These are phyloP conservation scores for Galendromus occidentalis DNA, from an alignment of 1,140 invertebrate species.

Conservation along the genomic window DNA sequence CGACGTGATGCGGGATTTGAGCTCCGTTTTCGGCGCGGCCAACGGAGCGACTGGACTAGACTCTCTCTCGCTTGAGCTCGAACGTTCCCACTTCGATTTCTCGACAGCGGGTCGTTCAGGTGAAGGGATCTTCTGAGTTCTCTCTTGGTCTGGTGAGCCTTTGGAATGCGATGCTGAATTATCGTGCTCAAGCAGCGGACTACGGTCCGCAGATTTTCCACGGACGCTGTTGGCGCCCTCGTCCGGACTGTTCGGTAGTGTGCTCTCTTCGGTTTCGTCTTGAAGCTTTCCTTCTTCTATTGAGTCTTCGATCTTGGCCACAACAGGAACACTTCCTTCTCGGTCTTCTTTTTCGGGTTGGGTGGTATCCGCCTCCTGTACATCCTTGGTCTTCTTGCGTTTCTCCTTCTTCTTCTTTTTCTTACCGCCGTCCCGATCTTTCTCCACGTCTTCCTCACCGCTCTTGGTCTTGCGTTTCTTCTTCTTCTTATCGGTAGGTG, in stretches of 20 bases:
- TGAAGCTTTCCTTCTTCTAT: neutral
- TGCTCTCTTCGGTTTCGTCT: too few species aligned
- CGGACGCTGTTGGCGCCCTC: too few species aligned
- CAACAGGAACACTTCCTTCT: slow-evolving; percentile 1
- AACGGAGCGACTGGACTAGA: neutral
- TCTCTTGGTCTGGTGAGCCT: too few species aligned
- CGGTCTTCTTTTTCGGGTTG: slow-evolving; percentile 5
- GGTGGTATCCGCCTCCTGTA: slow-evolving; percentile 5
- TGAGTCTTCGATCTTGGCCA: slow-evolving; percentile 6
- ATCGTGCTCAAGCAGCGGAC: too few species aligned
- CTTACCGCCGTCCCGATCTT: neutral
- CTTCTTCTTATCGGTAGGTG: neutral
- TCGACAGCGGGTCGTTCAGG: neutral
- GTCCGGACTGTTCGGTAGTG: too few species aligned
- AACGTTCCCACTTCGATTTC: slow-evolving; percentile 8
- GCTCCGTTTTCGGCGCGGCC: neutral
- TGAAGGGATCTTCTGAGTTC: neutral
- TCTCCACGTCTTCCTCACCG: neutral
- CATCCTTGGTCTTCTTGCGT: slow-evolving; percentile 5
- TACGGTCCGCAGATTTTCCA: too few species aligned
- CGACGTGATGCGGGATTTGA: neutral
- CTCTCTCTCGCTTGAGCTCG: slow-evolving; percentile 1
- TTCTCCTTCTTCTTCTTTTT: slow-evolving; percentile 10
- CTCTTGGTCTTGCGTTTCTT: neutral
- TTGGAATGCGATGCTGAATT: too few species aligned